Evolutionary conservation across 2,113 vertebrate genomes (phyloP).

Genomic region (Philantomba maxwellii): DNA sequence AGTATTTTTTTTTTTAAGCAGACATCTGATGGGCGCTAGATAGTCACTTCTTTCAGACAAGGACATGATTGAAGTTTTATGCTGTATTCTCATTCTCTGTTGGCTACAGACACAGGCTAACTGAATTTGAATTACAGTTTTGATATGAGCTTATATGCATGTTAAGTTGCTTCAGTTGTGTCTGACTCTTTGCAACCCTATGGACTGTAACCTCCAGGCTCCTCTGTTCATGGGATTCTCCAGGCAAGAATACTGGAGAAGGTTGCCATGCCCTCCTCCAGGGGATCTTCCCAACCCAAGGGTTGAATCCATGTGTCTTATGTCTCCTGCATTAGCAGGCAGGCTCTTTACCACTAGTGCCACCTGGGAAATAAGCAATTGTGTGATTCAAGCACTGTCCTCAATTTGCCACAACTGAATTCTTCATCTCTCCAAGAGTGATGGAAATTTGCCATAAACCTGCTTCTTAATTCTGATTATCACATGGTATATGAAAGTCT

Average conservation of each 20-base stretch:
- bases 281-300: background rate
- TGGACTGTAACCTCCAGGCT: background rate
- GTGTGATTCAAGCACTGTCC: background rate
- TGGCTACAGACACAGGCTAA: background rate
- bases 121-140: background rate
- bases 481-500: background rate
- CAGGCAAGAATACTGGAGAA: background rate
- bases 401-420: background rate
- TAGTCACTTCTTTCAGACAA: background rate
- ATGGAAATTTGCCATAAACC: background rate
- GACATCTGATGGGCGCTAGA: background rate
- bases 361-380: background rate
- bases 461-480: constrained; percentile 1
- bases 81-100: background rate
- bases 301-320: background rate
- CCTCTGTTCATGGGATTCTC: background rate
- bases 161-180: background rate
- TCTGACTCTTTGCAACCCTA: background rate
- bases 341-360: background rate
- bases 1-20: background rate
- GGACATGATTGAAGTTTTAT: background rate
- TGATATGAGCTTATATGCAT: background rate
- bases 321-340: background rate
- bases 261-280: background rate
- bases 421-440: background rate